A percentile compares a stretch with the other conserved stretches of the same genome.
phyloP scores from a whole-genome alignment of 1,140 invertebrate genomes.

The Daktulosphaira vitifoliae region DNA sequence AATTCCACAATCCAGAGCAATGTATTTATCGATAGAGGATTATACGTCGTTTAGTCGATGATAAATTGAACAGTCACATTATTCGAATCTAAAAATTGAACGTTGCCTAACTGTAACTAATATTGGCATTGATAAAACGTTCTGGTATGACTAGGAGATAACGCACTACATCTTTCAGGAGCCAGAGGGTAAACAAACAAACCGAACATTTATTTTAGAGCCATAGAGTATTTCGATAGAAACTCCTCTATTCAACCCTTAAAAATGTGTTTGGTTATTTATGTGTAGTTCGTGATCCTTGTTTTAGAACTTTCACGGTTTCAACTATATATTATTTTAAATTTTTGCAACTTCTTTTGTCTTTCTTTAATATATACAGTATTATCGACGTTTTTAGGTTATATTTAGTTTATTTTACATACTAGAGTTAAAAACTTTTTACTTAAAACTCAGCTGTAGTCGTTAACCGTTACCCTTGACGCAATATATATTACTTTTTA shows the following conservation, averaged over 20 bases:
- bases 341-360: too few relatives aligned
- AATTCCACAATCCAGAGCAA: slow-evolving; percentile 14
- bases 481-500: too few relatives aligned
- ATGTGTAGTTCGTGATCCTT: slow-evolving; percentile 8
- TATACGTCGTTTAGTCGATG: slow-evolving; percentile 21
- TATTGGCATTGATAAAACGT: slow-evolving; percentile 25
- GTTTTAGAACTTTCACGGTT: slow-evolving; percentile 12
- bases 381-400: too few relatives aligned
- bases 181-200: too few relatives aligned
- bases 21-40: slow-evolving; percentile 31
- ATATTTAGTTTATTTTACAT: too few relatives aligned
- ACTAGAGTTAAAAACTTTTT: too few relatives aligned
- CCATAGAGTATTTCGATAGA: not conserved
- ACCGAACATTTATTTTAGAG: too few relatives aligned
- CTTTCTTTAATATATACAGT: too few relatives aligned
- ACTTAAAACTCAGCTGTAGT: too few relatives aligned
- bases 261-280: slow-evolving; percentile 18
- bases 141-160: not conserved
- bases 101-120: slow-evolving; percentile 14
- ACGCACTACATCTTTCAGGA: too few relatives aligned
- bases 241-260: slow-evolving; percentile 6
- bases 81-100: slow-evolving; percentile 1
- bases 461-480: too few relatives aligned
- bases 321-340: not conserved
- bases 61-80: slow-evolving; percentile 26